Evolutionary conservation across 2,113 vertebrate genomes (phyloP).

Genomic region (Rostratula benghalensis): DNA sequence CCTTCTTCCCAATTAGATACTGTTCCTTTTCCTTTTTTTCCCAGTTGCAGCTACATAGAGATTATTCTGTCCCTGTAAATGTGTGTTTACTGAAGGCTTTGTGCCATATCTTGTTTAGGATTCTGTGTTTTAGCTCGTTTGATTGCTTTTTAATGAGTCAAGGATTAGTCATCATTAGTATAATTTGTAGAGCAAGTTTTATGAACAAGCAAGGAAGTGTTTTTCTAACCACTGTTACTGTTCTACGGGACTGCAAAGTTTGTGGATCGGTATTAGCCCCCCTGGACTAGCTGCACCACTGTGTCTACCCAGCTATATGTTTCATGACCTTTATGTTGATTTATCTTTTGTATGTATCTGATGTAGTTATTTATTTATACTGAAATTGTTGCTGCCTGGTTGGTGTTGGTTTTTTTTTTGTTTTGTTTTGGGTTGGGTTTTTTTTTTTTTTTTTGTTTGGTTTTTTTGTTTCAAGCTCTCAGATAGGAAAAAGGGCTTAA

Average conservation of each 20-base stretch:
- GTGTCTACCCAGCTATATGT: not conserved
- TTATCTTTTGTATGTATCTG: not conserved
- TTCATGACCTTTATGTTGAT: not conserved
- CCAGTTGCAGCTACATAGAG: not conserved
- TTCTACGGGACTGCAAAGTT: not conserved
- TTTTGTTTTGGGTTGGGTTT: too few species aligned
- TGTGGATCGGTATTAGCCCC: not conserved
- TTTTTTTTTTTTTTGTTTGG: not conserved
- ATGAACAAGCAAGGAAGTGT: not conserved
- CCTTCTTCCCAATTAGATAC: not conserved
- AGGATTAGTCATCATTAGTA: not conserved
- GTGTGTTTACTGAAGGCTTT: not conserved
- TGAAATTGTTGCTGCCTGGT: not conserved
- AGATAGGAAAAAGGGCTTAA: not conserved
- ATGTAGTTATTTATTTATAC: not conserved
- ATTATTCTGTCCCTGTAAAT: not conserved
- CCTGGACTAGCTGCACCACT: not conserved
- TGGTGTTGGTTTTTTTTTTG: not conserved
- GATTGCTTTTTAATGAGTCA: not conserved
- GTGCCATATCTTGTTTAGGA: not conserved
- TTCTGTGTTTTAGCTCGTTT: not conserved
- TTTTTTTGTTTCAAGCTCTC: not conserved
- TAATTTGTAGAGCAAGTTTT: not conserved
- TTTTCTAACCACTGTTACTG: not conserved
- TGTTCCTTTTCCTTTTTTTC: not conserved